Base-by-base conservation (phyloP, 53 echinoderm and acorn worm species). In the Arbacia lixula region DNA sequence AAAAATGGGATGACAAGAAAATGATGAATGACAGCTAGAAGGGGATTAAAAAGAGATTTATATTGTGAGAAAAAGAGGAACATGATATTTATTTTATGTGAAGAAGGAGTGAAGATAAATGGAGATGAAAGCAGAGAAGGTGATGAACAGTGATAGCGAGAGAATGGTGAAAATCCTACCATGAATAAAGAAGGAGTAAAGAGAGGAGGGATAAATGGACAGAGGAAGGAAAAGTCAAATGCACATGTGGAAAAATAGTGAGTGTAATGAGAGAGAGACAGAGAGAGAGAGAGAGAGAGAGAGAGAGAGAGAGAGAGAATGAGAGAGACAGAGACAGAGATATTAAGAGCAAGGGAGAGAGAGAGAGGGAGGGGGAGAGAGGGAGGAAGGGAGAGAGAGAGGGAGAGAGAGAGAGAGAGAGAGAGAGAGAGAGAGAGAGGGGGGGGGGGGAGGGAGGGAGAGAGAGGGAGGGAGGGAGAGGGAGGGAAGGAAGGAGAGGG, bases 131-230 rank as follows among this genome's bases (percentile, higher is more conserved):
- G 29, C 43, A 20, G 69, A 5, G 64, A 60, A 9, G 19, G 16
- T 26, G 69, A 69, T 69, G 69, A 41, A 69, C 41, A 69, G n/a
- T 69, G 69, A 69, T 69, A 10, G 69, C n/a, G 69, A 29, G 69
- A 35, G 36, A n/a, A 37, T 36, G 66, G 43, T 42, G 43, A 30
- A 12, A 43, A 8, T 41, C 10, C 3, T 10, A 42, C 40, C 25
- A 24, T 27, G 43, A 17, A 35, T n/a, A 41, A 12, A 0, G 43
- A 28, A 42, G 42, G 20, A 26, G 27, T 3, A 29, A 12, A 42
- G 43, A 22, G 69, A 68, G 8, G 16, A 68, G 27, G 24, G 27
- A 41, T n/a, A 31, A 37, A 14, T 28, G 8, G 1, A 26, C 12
- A 30, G 25, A 43, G 43, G 69, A n/a, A n/a, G n/a, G n/a, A n/a